A percentile compares a stretch with the other conserved stretches of the same genome.
Evolutionary conservation across 2,797 vertebrate species (phyloP).

Genomic region (Parauchenoglanis ngamensis): DNA sequence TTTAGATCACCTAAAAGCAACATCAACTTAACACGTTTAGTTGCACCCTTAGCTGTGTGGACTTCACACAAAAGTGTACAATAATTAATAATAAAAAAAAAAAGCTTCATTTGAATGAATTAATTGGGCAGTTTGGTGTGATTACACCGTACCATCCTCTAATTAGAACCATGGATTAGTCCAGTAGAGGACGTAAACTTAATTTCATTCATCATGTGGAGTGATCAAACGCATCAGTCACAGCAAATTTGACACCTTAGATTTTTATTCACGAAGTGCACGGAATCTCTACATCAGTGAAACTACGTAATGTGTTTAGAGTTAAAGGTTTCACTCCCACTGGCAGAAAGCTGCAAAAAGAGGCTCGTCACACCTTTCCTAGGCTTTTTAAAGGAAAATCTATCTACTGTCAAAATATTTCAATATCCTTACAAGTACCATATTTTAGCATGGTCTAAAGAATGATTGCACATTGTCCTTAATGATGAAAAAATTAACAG

Average conservation of each 20-base stretch:
- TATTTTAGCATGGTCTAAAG: not conserved
- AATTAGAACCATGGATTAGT: not conserved
- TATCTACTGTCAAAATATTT: not conserved
- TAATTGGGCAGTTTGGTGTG: not conserved
- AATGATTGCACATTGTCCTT: not conserved
- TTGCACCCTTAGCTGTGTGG: not conserved
- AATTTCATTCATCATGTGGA: not conserved
- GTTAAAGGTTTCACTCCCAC: not conserved
- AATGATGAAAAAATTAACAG: not conserved
- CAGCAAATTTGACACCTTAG: not conserved
- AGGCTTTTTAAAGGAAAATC: not conserved
- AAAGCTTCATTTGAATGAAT: not conserved
- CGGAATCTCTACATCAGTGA: not conserved
- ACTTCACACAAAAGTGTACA: not conserved
- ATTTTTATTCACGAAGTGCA: not conserved
- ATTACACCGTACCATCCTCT: not conserved
- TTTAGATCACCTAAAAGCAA: not conserved
- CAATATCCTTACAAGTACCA: not conserved
- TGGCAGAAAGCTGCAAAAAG: not conserved
- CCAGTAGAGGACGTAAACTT: not conserved
- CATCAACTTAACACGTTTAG: not conserved
- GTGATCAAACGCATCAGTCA: not conserved
- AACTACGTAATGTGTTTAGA: too few species aligned
- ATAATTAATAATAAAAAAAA: not conserved
- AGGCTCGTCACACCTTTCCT: not conserved